Conservation (phyloP, 2,797 vertebrate species). For the Macropus fuliginosus region DNA sequence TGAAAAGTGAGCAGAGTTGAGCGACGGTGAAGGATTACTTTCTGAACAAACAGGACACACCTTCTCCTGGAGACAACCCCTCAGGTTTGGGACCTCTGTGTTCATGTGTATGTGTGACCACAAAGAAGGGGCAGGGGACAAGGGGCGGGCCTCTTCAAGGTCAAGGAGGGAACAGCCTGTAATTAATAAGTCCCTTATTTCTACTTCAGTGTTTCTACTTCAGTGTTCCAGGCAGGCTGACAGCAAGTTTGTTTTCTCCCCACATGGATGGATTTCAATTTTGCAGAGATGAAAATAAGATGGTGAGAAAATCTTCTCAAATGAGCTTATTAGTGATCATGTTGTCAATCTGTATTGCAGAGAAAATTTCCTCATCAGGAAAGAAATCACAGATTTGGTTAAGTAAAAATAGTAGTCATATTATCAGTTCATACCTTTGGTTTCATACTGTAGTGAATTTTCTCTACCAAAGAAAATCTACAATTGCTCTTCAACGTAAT, state of each 20-base stretch:
- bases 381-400: neutral
- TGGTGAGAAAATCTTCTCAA: neutral
- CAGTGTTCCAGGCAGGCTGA: accelerated
- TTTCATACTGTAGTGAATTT: neutral
- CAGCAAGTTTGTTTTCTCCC: neutral
- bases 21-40: conserved; percentile 74
- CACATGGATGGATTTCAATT: neutral
- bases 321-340: neutral
- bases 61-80: conserved; percentile 60
- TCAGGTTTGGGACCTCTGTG: conserved; percentile 53
- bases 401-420: neutral
- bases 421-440: neutral
- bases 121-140: neutral
- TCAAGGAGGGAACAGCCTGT: neutral
- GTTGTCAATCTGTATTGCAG: neutral
- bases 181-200: neutral
- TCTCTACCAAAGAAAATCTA: neutral
- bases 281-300: neutral
- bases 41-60: conserved; percentile 69
- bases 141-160: neutral
- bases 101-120: neutral
- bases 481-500: neutral
- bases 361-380: neutral
- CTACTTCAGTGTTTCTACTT: neutral
- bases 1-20: conserved; percentile 65